Conservation (phyloP, 2,113 vertebrate species). For the Tor tambroides region DNA sequence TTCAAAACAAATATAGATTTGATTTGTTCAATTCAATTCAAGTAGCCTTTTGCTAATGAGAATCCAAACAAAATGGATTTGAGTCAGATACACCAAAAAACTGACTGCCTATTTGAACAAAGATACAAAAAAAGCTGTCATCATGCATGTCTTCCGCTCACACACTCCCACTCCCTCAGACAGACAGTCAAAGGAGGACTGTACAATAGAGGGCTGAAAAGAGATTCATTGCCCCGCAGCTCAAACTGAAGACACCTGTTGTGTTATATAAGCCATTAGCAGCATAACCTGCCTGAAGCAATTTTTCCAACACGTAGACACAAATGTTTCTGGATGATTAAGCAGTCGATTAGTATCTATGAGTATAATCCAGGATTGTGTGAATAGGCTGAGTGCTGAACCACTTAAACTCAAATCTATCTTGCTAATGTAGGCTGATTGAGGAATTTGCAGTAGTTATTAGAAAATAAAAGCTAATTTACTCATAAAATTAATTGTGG, state of each 20-base stretch:
- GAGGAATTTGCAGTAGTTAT: neutral
- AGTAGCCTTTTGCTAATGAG: neutral
- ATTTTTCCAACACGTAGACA: neutral
- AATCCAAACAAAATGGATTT: neutral
- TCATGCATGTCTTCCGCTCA: neutral
- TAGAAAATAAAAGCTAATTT: neutral
- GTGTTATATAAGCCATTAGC: neutral
- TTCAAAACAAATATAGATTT: neutral
- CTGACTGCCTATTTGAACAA: neutral
- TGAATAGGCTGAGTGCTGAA: neutral
- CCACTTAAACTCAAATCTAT: neutral
- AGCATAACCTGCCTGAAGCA: neutral
- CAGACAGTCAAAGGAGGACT: neutral
- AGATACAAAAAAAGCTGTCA: neutral
- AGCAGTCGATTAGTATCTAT: neutral
- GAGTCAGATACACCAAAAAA: neutral
- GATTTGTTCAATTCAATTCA: neutral
- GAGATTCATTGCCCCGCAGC: neutral
- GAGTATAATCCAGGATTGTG: neutral
- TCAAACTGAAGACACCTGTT: conserved; percentile 7
- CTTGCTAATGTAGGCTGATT: neutral
- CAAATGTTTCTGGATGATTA: conserved; percentile 3
- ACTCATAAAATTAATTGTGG: neutral
- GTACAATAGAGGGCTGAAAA: neutral
- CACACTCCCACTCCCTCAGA: neutral